A percentile compares a stretch with the other conserved stretches of the same genome.
Conservation (phyloP, 2,888 invertebrate genomes). For the Melipona beecheii region DNA sequence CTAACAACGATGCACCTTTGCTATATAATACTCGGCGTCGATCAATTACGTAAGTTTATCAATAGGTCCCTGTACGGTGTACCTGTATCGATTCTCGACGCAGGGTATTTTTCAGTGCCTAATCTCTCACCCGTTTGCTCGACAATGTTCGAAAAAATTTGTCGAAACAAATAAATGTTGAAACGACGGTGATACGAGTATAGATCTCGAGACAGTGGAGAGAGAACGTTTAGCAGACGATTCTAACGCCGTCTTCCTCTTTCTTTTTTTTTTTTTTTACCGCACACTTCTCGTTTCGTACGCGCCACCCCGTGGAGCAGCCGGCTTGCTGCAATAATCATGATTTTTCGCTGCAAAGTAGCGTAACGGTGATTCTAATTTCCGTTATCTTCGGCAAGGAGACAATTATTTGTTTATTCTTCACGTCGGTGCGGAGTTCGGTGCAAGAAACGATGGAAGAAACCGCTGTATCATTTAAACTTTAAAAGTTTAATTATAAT, state of each 20-base stretch:
- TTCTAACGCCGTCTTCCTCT: slow-evolving; percentile 30
- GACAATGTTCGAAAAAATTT: background rate
- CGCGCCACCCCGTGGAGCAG: slow-evolving; percentile 49
- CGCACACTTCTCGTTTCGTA: slow-evolving; percentile 41
- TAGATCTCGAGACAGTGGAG: background rate
- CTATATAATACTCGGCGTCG: slow-evolving; percentile 21
- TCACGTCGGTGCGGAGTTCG: background rate
- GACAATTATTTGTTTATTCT: background rate
- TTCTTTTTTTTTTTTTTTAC: slow-evolving; percentile 20
- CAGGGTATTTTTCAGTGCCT: slow-evolving; percentile 3
- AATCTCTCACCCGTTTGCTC: background rate
- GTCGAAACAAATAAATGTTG: background rate
- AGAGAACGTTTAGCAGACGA: slow-evolving; percentile 48
- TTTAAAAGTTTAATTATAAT: slow-evolving; percentile 52
- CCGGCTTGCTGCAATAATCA: slow-evolving; percentile 34
- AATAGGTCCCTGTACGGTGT: background rate
- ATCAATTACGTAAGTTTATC: slow-evolving; percentile 69
- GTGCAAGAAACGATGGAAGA: background rate
- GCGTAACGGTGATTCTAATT: background rate
- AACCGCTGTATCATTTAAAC: background rate
- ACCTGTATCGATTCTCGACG: slow-evolving; percentile 16
- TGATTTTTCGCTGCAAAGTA: slow-evolving; percentile 13
- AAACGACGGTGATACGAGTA: background rate
- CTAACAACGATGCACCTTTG: slow-evolving; percentile 48
- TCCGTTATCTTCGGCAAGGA: background rate